Percentiles rank a stretch among this genome's conserved stretches.
These are phyloP conservation scores for Oreohelix idahoensis DNA, from an alignment of 1,140 invertebrate genomes.

Conservation along the genomic window DNA sequence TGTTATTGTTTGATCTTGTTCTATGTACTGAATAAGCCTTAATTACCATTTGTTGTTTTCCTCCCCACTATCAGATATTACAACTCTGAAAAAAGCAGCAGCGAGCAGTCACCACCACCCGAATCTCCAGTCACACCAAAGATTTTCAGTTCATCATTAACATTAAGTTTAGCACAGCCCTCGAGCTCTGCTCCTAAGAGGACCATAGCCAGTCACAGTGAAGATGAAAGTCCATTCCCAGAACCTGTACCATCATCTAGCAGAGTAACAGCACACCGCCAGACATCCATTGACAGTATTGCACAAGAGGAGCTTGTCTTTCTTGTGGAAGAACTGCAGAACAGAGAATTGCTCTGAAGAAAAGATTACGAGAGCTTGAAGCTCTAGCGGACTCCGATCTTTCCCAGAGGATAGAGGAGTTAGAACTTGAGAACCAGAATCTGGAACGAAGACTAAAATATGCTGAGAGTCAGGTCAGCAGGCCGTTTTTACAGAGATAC, in stretches of 20 bases:
- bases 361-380: constrained; percentile 51
- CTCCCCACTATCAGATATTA: constrained; percentile 10
- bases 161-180: constrained; percentile 7
- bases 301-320: constrained; percentile 49
- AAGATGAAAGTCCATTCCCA: background rate
- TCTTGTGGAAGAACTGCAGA: constrained; percentile 46
- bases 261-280: background rate
- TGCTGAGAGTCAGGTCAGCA: constrained; percentile 23
- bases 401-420: constrained; percentile 27
- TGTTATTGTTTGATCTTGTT: constrained; percentile 6
- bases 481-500: background rate
- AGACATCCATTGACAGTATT: constrained; percentile 31
- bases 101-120: background rate
- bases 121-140: constrained; percentile 13
- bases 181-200: constrained; percentile 3
- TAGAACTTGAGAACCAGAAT: constrained; percentile 39
- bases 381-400: constrained; percentile 33
- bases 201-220: background rate
- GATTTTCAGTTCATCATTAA: constrained; percentile 16
- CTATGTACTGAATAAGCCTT: background rate
- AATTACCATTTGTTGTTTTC: background rate
- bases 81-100: constrained; percentile 4
- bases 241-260: constrained; percentile 22
- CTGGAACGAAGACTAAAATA: constrained; percentile 35
- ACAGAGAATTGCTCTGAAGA: constrained; percentile 44